Base-by-base conservation (phyloP, 1,140 invertebrate species). In the Cotesia chilonis region DNA sequence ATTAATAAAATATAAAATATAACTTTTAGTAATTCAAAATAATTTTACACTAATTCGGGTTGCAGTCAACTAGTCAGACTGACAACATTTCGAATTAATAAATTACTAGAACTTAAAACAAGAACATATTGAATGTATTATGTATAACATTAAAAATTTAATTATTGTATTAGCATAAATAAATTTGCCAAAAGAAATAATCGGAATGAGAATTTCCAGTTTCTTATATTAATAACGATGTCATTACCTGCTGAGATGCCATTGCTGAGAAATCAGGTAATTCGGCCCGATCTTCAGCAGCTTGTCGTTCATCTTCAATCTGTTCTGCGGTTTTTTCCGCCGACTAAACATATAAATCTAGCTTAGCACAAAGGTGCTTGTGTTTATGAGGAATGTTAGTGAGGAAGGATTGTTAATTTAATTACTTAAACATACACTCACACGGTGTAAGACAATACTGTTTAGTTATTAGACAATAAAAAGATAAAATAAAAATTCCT, bases 231-330 rank as follows among this genome's bases (percentile, higher is more conserved):
- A 36, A 67, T 7, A 38, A 28, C 37, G 10, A 59, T 10, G 41
- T 55, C 69, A 65, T 83, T 86, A 89, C 89, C 88, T 89, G 89
- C 36, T 88, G 86, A 1, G 87, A 80, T 68, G 86, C 79, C 83
- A 88, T 87, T 35, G 86, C 85, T 71, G 87, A 75, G 77, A 88
- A 87, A 77, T 88, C 84, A 67, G 87, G 85, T 59, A 87, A 76
- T 76, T 87, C 84, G 70, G 84, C 83, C 71, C 79, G 78, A 77
- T 88, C 84, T 65, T 87, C 87, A 3, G 81, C 84, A 17, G 83
- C 83, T 72, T 84, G 84, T 77, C 83, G 83, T 76, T 89, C 87
- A 59, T 87, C 86, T 76, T 87, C 85, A 1, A 87, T 76, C 54
- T 87, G 84, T 68, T 86, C 85, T 0, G 78, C 81, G 9, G 85